Base-by-base conservation (phyloP, 2,113 vertebrate species). In the Vulpes ferrilata region DNA sequence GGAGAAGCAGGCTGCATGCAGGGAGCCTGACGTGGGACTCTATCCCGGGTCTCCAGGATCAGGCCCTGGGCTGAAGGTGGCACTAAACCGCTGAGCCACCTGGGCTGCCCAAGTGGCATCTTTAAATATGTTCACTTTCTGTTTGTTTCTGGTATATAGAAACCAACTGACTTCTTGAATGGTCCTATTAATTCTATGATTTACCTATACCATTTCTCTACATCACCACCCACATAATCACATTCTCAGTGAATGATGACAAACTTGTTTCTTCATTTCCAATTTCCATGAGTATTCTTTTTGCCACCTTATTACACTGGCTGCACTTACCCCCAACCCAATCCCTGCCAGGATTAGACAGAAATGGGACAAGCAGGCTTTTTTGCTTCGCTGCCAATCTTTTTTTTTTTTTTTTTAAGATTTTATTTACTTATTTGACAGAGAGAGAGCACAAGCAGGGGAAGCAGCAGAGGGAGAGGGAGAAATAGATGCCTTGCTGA, bases 291-390 rank as follows among this genome's bases (percentile, higher is more conserved):
- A 57, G 11, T 53, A 3, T 11, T 38, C 57, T n/a, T 59, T 38
- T 22, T 8, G 2, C 8, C 9, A 32, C 82, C 48, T 48, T 15
- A 2, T 27, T 15, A 27, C 13, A 1, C 4, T 10, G 12, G 16
- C 57, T 65, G 38, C 38, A 4, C 38, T 43, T 43, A 43, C 1
- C 48, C 23, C 48, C 22, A 23, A n/a, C 38, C 38, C 38, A 43
- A 43, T 43, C 38, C 38, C 38, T 43, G 20, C 43, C n/a, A 11
- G 13, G 0, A 12, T 0, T 1, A 0, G 30, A 4, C 1, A 2
- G 48, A 19, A 35, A 22, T 4, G 43, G 13, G 32, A 16, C 15
- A 0, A 60, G 59, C 15, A 7, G 38, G 4, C 43, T 3, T n/a
- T 38, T 32, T 11, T 7, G 51, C 38, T 35, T 69, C 10, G 74